A percentile compares a stretch with the other conserved stretches of the same genome.
Conservation (phyloP, 2,797 vertebrate genomes). For the Tangara arthus region DNA sequence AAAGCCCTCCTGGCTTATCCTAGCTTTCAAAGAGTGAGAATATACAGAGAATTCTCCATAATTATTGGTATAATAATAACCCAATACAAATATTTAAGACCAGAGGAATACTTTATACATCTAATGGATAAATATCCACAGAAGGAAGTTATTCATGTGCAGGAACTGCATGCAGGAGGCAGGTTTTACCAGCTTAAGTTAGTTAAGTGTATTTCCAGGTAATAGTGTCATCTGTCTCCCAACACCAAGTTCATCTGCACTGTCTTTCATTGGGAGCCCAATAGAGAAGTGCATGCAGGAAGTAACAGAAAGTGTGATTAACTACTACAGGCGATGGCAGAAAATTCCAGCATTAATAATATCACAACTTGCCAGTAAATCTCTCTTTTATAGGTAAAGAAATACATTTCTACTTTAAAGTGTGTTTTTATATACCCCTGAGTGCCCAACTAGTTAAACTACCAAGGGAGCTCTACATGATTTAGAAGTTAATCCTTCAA, state of each 20-base stretch:
- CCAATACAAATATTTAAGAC: conserved; percentile 49
- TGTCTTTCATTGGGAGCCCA: conserved; percentile 22
- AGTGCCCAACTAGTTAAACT: conserved; percentile 79
- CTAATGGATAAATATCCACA: neutral
- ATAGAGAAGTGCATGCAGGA: conserved; percentile 23
- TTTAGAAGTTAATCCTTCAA: conserved; percentile 85
- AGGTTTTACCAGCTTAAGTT: neutral
- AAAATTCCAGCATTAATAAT: conserved; percentile 77
- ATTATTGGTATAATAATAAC: conserved; percentile 59
- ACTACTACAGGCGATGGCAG: conserved; percentile 56
- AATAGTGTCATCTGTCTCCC: neutral
- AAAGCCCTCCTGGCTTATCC: neutral
- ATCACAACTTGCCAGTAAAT: conserved; percentile 76
- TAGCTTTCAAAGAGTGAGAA: neutral
- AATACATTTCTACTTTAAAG: conserved; percentile 79
- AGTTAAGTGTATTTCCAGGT: neutral
- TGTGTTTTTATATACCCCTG: conserved; percentile 78
- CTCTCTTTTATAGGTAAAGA: conserved; percentile 78
- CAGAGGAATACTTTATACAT: conserved; percentile 35
- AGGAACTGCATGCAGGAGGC: neutral
- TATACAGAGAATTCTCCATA: conserved; percentile 18
- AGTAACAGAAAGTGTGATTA: conserved; percentile 69
- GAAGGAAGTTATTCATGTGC: neutral
- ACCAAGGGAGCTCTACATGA: conserved; percentile 78
- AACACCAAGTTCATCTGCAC: neutral